These are phyloP conservation scores for Tautogolabrus adspersus DNA, from an alignment of 2,113 vertebrate genomes.

Conservation along the genomic window DNA sequence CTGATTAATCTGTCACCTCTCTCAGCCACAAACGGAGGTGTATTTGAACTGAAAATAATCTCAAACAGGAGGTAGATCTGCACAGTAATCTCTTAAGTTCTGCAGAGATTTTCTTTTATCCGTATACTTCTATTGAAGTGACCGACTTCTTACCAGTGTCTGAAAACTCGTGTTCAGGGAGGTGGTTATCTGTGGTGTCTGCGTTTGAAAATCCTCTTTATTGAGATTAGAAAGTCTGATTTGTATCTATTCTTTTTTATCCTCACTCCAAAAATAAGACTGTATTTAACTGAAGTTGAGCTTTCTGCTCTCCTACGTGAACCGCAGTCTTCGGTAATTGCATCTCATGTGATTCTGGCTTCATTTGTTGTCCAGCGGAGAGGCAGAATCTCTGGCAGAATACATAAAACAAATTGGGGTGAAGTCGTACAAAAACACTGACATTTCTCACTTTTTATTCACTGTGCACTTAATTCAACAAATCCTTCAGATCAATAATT, in stretches of 20 bases:
- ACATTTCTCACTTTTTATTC: slow-evolving; percentile 32
- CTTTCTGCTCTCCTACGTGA: slow-evolving; percentile 49
- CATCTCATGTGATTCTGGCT: slow-evolving; percentile 65
- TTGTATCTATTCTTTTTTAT: slow-evolving; percentile 14
- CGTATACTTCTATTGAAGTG: background rate
- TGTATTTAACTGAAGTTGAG: slow-evolving; percentile 42
- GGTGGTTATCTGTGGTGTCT: slow-evolving; percentile 22
- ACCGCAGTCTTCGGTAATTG: slow-evolving; percentile 67
- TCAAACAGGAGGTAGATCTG: background rate
- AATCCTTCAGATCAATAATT: slow-evolving; percentile 30
- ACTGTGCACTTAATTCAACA: slow-evolving; percentile 21
- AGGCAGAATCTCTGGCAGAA: slow-evolving; percentile 54
- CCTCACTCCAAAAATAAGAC: slow-evolving; percentile 26
- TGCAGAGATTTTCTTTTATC: background rate
- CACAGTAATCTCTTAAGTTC: background rate
- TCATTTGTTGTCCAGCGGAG: slow-evolving; percentile 67
- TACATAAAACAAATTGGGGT: slow-evolving; percentile 39
- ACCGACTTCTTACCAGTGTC: background rate
- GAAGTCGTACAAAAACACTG: slow-evolving; percentile 28
- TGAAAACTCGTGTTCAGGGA: slow-evolving; percentile 1
- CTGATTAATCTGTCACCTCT: too few species aligned
- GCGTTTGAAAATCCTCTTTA: slow-evolving; percentile 53
- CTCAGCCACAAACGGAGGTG: background rate
- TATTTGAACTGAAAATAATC: background rate
- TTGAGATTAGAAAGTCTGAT: slow-evolving; percentile 48